Conservation (phyloP, 2,797 vertebrate species). For the Eulemur rubriventer region DNA sequence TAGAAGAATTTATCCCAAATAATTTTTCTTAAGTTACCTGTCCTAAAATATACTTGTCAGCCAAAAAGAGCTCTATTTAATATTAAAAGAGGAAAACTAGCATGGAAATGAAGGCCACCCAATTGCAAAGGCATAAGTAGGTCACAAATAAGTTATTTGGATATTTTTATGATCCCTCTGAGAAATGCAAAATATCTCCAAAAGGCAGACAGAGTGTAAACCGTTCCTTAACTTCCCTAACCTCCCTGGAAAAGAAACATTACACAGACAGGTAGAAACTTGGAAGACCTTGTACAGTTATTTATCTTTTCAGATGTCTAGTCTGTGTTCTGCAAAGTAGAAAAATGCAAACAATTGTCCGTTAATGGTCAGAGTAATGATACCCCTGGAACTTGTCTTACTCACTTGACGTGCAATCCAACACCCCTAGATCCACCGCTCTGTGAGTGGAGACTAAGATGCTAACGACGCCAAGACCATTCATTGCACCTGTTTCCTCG, state of each 20-base stretch:
- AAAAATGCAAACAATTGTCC: neutral
- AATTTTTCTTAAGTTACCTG: neutral
- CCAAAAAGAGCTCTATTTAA: neutral
- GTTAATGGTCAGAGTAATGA: neutral
- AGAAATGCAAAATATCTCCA: conserved; percentile 37
- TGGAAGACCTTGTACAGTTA: neutral
- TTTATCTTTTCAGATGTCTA: conserved; percentile 7
- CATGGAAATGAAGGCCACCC: neutral
- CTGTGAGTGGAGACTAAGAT: neutral
- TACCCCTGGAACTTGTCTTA: neutral
- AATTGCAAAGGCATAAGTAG: conserved; percentile 45
- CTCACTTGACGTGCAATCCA: neutral
- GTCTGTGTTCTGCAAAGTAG: neutral
- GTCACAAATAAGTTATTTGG: conserved; percentile 3
- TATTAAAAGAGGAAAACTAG: neutral
- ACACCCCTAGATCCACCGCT: neutral
- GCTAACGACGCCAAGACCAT: neutral
- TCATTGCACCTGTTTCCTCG: neutral
- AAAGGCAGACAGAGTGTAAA: neutral
- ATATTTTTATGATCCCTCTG: neutral
- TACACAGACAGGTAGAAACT: neutral
- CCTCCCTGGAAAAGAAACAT: neutral
- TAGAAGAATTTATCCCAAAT: neutral
- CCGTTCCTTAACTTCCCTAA: neutral
- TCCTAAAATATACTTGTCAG: neutral